Base-by-base conservation (phyloP, 2,113 vertebrate genomes). In the Podilymbus podiceps region DNA sequence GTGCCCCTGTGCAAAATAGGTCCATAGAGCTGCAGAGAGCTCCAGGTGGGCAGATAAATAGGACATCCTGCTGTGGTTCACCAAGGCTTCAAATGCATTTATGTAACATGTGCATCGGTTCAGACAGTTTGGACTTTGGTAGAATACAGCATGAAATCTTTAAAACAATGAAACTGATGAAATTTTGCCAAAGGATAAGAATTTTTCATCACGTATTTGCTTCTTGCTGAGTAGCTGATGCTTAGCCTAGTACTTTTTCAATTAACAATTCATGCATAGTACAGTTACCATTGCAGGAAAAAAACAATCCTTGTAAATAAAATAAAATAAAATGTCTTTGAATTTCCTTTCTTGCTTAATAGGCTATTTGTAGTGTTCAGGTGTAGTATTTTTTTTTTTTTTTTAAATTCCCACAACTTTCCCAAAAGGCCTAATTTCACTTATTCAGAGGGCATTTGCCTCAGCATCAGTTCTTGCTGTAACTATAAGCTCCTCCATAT, bases 401-500 rank as follows among this genome's bases (percentile, higher is more conserved):
- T 55, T 17, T 93, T 93, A 6, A 58, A 31, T 40, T 93, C 16
- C 42, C 63, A 8, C 0, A 7, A 27, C 67, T 81, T 56, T 85
- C 59, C 53, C 31, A 55, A 92, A 88, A 42, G 24, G 21, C 89
- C 93, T 97, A 94, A 98, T 98, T 98, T 97, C 86, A 92, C 55
- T 22, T 52, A 12, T 49, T 85, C 56, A 21, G 42, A 40, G 82
- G 96, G 90, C 92, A 94, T 96, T 98, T 96, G 89, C 93, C 86
- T 93, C 78, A 88, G 96, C 96, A 49, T 56, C 85, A 97, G 92
- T 85, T 89, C 62, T 87, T 75, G 76, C 77, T 40, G 27, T 79
- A 74, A 93, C 96, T 67, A 60, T 98, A 98, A 98, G 97, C 98
- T 95, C 64, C 72, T 95, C 98, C 98, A 98, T 98, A 98, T 98